Base-by-base conservation (phyloP, 1,140 invertebrate genomes). In the Drosophila lacteicornis region DNA sequence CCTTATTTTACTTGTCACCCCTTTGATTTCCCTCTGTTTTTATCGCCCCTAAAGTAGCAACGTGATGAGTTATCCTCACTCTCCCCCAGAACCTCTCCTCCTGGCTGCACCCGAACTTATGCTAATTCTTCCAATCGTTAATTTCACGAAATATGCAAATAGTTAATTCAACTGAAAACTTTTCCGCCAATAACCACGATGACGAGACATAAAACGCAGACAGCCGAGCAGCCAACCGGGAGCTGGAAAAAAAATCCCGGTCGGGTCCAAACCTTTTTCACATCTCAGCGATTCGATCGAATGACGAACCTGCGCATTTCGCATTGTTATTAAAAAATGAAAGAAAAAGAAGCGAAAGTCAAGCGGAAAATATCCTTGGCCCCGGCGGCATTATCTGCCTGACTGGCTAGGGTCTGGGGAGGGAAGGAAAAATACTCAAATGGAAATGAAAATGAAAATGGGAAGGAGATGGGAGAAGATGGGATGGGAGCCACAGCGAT, bases 131-230 rank as follows among this genome's bases (percentile, higher is more conserved):
- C 80, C 73, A 83, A 69, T 77, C 80, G 73, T 86, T 88, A 86
- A 86, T 79, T 83, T 86, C 57, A 57, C 63, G 51, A 63, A 78
- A 88, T 78, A 87, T 87, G 83, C 77, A 88, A 88, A 88, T 87
- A 45, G 79, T 73, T 53, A 66, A 77, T 83, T 86, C 80, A 69
- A 73, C 45, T 80, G 83, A 84, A 80, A 84, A 83, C 63, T 83
- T 85, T 77, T 80, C 22, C 51, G 38, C 46, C 62, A 81, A 82
- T 59, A 71, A 81, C 46, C 45, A 47, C 58, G 71, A 79, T 87
- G 76, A 83, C 60, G 60, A 45, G 49, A 58, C 83, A 87, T 79
- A 66, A 75, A 51, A 70, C 43, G 38, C 46, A 51, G 42, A 25
- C 33, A 40, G 13, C 30, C 27, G 33, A 17, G 27, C 11, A 38